These are phyloP conservation scores for Phrynocephalus guinanensis DNA, from an alignment of 2,797 vertebrate species.

Conservation along the genomic window DNA sequence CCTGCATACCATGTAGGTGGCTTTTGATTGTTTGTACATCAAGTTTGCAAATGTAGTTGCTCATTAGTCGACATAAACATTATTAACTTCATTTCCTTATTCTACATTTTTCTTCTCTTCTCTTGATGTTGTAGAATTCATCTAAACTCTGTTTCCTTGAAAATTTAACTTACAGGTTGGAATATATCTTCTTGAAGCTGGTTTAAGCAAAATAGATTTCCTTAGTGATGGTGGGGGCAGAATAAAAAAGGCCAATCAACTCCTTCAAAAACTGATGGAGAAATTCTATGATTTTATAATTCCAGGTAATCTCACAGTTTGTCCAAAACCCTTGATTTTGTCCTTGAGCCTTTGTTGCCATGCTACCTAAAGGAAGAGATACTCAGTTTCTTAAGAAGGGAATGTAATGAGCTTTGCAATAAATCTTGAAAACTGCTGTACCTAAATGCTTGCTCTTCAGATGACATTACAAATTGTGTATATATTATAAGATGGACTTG, in stretches of 20 bases:
- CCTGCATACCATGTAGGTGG: neutral
- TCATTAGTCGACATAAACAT: neutral
- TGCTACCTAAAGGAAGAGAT: neutral
- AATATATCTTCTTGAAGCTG: conserved; percentile 90
- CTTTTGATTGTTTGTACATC: neutral
- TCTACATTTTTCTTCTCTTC: neutral
- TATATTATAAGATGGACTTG: no score
- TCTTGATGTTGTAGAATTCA: neutral
- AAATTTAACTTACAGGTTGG: conserved; percentile 82
- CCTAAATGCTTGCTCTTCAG: no score
- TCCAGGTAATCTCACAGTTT: conserved; percentile 82
- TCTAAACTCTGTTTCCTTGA: conserved; percentile 21
- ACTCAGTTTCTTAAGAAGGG: no score
- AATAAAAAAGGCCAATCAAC: conserved; percentile 91
- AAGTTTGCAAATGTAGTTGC: neutral
- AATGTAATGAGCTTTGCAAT: no score
- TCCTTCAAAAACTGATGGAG: conserved; percentile 95
- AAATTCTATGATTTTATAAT: conserved; percentile 89
- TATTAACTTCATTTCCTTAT: neutral
- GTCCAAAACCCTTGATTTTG: neutral
- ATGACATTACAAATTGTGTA: no score
- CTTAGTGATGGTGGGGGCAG: conserved; percentile 91
- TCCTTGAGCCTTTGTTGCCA: neutral
- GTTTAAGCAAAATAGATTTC: conserved; percentile 89
- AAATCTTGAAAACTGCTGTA: no score